Percentiles rank a stretch among this genome's conserved stretches.
Conservation (phyloP, 2,888 invertebrate species). For the Orthosia cruda region DNA sequence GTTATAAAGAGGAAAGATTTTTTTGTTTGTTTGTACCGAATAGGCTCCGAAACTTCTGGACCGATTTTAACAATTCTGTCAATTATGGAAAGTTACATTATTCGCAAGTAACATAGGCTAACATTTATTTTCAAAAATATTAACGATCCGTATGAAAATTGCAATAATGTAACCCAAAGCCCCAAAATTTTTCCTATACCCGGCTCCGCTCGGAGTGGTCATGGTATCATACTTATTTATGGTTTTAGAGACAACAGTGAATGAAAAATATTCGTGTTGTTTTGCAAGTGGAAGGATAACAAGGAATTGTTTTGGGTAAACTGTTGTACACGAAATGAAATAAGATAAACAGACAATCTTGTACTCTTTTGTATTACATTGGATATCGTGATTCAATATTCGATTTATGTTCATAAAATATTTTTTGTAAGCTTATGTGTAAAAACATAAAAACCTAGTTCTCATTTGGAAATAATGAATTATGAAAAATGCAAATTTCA, state of each 20-base stretch:
- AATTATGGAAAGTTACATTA: too few species aligned
- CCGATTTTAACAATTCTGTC: too few species aligned
- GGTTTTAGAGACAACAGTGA: constrained; percentile 61
- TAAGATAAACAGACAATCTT: neutral
- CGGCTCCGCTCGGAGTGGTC: constrained; percentile 71
- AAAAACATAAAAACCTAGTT: constrained; percentile 9
- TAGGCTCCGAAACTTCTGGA: too few species aligned
- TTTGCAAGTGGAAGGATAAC: constrained; percentile 32
- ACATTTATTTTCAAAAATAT: too few species aligned
- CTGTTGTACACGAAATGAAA: constrained; percentile 14
- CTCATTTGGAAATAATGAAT: constrained; percentile 25
- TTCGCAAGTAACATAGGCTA: too few species aligned
- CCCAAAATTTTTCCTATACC: constrained; percentile 20
- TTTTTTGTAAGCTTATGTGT: neutral
- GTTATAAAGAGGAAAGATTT: too few species aligned
- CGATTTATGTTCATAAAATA: neutral
- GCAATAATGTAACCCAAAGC: too few species aligned
- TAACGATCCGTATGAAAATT: too few species aligned
- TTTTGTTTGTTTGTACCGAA: too few species aligned
- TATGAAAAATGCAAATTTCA: constrained; percentile 53
- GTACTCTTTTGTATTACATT: neutral
- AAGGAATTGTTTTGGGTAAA: constrained; percentile 13
- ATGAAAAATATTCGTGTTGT: constrained; percentile 50
- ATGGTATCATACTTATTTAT: constrained; percentile 69
- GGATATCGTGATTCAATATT: neutral